phyloP scores from a whole-genome alignment of 2,888 invertebrate genomes.

The Venusia cambrica region DNA sequence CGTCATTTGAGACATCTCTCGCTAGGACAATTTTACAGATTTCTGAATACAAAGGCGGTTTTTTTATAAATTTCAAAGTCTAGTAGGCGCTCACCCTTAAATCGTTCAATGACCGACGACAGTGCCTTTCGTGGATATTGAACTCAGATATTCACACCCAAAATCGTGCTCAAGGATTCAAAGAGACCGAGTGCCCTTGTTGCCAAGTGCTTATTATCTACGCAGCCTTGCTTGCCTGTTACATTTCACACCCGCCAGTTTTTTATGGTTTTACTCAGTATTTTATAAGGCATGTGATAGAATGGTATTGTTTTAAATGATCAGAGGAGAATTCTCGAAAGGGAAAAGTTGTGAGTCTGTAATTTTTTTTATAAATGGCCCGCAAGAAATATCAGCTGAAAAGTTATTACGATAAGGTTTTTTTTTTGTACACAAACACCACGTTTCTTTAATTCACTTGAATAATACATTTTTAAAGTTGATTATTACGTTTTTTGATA shows the following conservation, averaged over 20 bases:
- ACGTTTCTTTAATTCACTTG: too few species aligned
- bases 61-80: slow-evolving; percentile 6
- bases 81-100: slow-evolving; percentile 11
- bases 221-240: slow-evolving; percentile 15
- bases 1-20: slow-evolving; percentile 24
- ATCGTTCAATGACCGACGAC: slow-evolving; percentile 21
- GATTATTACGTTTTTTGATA: too few species aligned
- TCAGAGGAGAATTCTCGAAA: too few species aligned
- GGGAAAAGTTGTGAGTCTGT: slow-evolving; percentile 3
- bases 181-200: slow-evolving; percentile 23
- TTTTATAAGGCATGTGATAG: too few species aligned
- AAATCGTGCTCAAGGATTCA: slow-evolving; percentile 46
- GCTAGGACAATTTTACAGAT: slow-evolving; percentile 2
- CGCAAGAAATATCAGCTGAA: too few species aligned
- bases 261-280: too few species aligned
- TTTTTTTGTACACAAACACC: too few species aligned
- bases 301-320: too few species aligned
- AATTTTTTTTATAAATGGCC: too few species aligned
- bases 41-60: slow-evolving; percentile 11
- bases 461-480: too few species aligned
- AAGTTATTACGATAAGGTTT: too few species aligned
- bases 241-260: slow-evolving; percentile 1
- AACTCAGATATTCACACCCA: slow-evolving; percentile 25
- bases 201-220: slow-evolving; percentile 26
- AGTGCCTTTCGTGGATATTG: slow-evolving; percentile 26